A percentile compares a stretch with the other conserved stretches of the same genome.
Conservation (phyloP, 1,140 invertebrate species). For the Orius insidiosus region DNA sequence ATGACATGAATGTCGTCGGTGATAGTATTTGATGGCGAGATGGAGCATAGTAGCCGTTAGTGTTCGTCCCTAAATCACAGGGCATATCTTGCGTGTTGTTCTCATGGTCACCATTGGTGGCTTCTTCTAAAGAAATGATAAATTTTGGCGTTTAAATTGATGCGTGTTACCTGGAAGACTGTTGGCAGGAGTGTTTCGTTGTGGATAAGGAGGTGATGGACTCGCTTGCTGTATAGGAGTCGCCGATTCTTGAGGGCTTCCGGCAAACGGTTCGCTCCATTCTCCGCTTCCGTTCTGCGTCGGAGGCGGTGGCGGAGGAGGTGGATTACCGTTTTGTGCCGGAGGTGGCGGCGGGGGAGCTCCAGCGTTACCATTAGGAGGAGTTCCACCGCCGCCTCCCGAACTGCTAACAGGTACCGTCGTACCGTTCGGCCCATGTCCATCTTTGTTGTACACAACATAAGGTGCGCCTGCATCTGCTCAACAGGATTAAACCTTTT, state of each 20-base stretch:
- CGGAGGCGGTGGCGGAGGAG: conserved; percentile 29
- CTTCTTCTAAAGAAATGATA: not conserved
- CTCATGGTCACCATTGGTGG: not conserved
- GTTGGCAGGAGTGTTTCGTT: not conserved
- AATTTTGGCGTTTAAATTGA: not conserved
- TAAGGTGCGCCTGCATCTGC: conserved; percentile 67
- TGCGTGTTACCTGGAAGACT: conserved; percentile 3
- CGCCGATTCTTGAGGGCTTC: conserved; percentile 6
- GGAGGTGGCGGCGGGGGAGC: conserved; percentile 25
- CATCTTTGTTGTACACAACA: conserved; percentile 66
- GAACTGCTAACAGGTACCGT: conserved; percentile 21
- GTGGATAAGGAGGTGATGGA: conserved; percentile 3
- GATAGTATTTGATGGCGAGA: conserved; percentile 47
- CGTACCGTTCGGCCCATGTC: conserved; percentile 17
- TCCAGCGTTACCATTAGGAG: not conserved
- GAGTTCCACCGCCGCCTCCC: not conserved
- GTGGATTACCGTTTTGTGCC: conserved; percentile 32
- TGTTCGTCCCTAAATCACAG: conserved; percentile 7
- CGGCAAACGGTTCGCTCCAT: conserved; percentile 2
- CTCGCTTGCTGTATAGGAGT: conserved; percentile 2
- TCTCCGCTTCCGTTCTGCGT: conserved; percentile 20
- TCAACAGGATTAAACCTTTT: conserved; percentile 26
- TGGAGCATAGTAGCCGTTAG: conserved; percentile 8
- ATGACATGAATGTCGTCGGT: conserved; percentile 60
- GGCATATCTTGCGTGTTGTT: conserved; percentile 5